phyloP scores from a whole-genome alignment of 2,797 vertebrate genomes.

The Tokudaia muenninki region DNA sequence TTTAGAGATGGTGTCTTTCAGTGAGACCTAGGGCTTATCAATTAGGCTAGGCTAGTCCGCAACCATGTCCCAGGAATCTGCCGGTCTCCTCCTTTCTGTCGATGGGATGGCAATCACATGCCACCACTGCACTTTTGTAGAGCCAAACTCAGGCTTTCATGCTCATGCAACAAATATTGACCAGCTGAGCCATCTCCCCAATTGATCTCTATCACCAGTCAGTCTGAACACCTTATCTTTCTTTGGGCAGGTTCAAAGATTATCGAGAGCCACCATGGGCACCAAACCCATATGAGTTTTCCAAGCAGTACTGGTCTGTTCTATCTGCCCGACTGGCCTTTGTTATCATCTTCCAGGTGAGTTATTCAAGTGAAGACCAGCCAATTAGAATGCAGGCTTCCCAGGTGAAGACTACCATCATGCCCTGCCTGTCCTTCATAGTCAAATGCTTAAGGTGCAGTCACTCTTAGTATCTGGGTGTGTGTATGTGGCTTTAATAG shows the following conservation, averaged over 20 bases:
- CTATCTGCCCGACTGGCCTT: slow-evolving; percentile 96
- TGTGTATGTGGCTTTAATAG: neutral
- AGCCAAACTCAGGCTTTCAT: neutral
- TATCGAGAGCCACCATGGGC: slow-evolving; percentile 98
- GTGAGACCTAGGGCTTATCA: neutral
- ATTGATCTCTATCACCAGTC: neutral
- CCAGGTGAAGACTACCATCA: neutral
- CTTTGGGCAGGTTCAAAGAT: slow-evolving; percentile 94
- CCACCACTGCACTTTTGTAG: neutral
- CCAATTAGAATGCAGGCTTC: neutral
- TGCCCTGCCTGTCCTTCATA: neutral
- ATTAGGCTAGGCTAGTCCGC: neutral
- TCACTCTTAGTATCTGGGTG: neutral
- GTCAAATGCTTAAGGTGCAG: neutral
- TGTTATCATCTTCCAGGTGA: slow-evolving; percentile 98
- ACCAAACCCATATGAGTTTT: slow-evolving; percentile 94
- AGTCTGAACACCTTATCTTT: slow-evolving; percentile 52
- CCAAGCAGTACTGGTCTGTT: slow-evolving; percentile 98
- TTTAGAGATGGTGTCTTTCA: neutral
- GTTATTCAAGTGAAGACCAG: slow-evolving; percentile 11
- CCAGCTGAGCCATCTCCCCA: neutral
- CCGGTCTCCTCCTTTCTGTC: neutral
- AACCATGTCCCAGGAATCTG: neutral
- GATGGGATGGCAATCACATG: neutral
- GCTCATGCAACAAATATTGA: neutral